Base-by-base conservation (phyloP, 2,113 vertebrate species). In the Bufo gargarizans region DNA sequence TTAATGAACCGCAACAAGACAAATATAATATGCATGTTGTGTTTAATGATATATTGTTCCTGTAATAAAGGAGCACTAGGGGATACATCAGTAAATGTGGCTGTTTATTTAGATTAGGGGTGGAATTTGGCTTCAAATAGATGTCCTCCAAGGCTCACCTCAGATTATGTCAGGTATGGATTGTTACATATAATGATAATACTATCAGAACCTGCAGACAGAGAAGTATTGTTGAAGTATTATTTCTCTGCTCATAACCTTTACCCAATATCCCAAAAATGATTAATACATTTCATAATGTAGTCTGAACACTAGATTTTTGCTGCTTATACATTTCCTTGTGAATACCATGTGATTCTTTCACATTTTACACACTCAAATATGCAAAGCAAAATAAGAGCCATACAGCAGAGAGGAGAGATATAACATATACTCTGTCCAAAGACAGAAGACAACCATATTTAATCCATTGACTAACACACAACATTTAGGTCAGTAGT, bases 1-100 rank as follows among this genome's bases (percentile, higher is more conserved):
- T 92, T 94, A 94, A 95, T 93, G 94, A 91, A 91, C 94, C 93
- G 92, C 92, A 94, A 91, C 82, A 0, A 93, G 92, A 93, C 92
- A 93, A 94, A 94, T 92, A 92, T 93, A 74, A 82, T 90, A 92
- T 90, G 90, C 92, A 91, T 89, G 91, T 47, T 90, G 90, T 0
- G 59, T 86, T 92, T 93, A 90, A 92, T 90, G 92, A 91, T 91
- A 90, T 91, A 92, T 89, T 93, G 92, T 91, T 94, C 90, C 90
- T 86, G 89, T 91, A 90, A 90, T 63, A 84, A 47, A 91, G 69
- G 77, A 91, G 90, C 88, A 89, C 77, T 87, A 83, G 56, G 69
- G 87, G 91, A 91, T 87, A 87, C 89, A 81, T 84, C 90, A 90
- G 89, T 88, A 93, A 90, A 91, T 71, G 49, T 84, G 59, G 87